Conservation (phyloP, 2,113 vertebrate genomes). For the Tetrax tetrax region DNA sequence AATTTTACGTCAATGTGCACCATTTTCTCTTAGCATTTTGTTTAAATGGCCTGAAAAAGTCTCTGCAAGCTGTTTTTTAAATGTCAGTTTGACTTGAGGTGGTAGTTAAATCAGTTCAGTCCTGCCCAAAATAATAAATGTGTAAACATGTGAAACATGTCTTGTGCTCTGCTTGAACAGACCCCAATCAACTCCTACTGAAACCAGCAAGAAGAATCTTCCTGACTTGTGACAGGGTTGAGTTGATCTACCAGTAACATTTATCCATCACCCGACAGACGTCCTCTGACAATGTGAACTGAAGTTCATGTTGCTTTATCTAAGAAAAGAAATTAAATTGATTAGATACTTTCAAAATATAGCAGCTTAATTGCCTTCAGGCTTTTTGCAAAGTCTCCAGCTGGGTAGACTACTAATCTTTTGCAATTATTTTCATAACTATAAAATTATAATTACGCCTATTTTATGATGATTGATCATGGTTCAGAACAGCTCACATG, state of each 20-base stretch:
- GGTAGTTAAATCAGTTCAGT: conserved; percentile 2
- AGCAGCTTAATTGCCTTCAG: conserved; percentile 15
- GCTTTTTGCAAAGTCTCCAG: conserved; percentile 12
- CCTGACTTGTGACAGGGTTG: background rate
- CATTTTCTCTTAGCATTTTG: background rate
- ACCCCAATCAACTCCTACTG: background rate
- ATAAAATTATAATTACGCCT: background rate
- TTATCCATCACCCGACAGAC: background rate
- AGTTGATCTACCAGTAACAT: background rate
- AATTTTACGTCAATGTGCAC: background rate
- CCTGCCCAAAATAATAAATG: conserved; percentile 22
- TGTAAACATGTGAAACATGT: background rate
- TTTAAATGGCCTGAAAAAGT: background rate
- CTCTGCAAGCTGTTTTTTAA: conserved; percentile 29
- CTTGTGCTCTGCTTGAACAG: background rate
- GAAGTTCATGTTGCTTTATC: conserved; percentile 8
- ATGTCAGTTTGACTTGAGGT: conserved; percentile 31
- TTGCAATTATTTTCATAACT: conserved; percentile 33
- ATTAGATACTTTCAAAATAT: conserved; percentile 18
- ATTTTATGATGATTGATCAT: background rate
- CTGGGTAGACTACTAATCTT: conserved; percentile 28
- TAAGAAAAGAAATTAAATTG: conserved; percentile 34
- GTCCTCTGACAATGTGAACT: background rate
- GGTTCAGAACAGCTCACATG: background rate
- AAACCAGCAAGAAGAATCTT: background rate